Base-by-base conservation (phyloP, 2,888 invertebrate species). In the Erynnis tages region DNA sequence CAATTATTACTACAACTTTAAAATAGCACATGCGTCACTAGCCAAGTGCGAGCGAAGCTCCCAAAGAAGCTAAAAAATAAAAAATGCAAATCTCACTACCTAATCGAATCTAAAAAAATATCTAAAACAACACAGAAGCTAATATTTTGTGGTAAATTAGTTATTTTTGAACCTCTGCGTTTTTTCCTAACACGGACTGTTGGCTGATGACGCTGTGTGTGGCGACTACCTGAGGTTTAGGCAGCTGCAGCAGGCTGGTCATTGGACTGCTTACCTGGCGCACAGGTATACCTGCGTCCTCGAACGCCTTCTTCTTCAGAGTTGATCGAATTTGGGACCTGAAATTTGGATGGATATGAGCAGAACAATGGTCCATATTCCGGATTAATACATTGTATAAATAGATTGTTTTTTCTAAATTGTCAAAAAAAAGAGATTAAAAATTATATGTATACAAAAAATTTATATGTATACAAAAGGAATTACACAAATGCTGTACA, bases 281-380 rank as follows among this genome's bases (percentile, higher is more conserved):
- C 11, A 94, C 92, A 49, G 95, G 94, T 63, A 96, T 91, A 57
- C 96, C 96, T 56, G 96, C 95, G 71, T 96, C 96, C 76, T 96
- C 96, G 73, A 95, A 96, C 0, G 95, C 94, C 73, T 96, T 96
- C 81, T 96, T 96, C 82, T 96, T 96, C 53, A 96, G 76, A 0
- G 95, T 95, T 32, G 95, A 93, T 55, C 95, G 91, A 62, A 97
- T 97, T 85, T 98, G 97, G 2, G 95, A 93, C 60, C 97, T 97
- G 83, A 23, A 91, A 91, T 8, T 45, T 29, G 19, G 13, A 14
- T 37, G 45, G 21, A n/a, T n/a, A n/a, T n/a, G n/a, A n/a, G n/a
- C n/a, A n/a, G n/a, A n/a, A n/a, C n/a, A n/a, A n/a, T n/a, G n/a
- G n/a, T n/a, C n/a, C n/a, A n/a, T n/a, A n/a, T n/a, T n/a, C n/a